Evolutionary conservation across 2,797 vertebrate species (phyloP), one percentile per base, ranked within the genome.

Genomic region (Epinephelus malabaricus): DNA sequence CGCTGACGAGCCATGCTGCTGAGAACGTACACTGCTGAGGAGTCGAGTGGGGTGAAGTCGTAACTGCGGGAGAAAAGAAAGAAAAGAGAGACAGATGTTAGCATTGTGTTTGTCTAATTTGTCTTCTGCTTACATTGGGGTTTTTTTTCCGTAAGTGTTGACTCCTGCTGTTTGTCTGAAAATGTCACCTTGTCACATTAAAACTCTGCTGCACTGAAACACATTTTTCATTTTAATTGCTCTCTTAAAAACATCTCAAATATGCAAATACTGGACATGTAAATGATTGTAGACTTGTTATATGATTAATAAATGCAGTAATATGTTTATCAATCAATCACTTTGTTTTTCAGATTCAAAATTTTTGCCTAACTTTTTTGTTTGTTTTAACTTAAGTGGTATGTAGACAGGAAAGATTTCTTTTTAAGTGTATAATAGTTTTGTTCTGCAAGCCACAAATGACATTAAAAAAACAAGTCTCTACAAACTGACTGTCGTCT

Each of bases 1-100:
- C 98, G 97, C 89, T 99, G 98, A 55, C 98, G 98, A 84, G 98
- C 98, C 98, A 99, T 99, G 94, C 97, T 99, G 91, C 98, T 99
- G 50, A 99, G 92, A 82, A 99, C 97, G 40, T 99, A 99, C 53
- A 99, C 98, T 12, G 98, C 98, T 23, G 98, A 99, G 63, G 98
- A 99, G 88, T 99, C 98, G 91, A 99, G 93, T 12, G 98, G 98
- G 43, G 98, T 99, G 88, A 99, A 99, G 88, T 99, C 98, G 4
- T 98, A 99, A 93, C 98, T 99, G 86, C 30, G 60, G 62, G 50
- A 50, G 23, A 53, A 5, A 59, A 40, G 25, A 70, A 47, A 13
- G 17, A 69, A 62, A 74, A 55, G 3, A 46, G 14, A 59, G 11
- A 53, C 25, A 21, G 2, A 2, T 0, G 3, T 58, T 40, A 34